Percentiles rank a stretch among this genome's conserved stretches.
Evolutionary conservation across 2,113 vertebrate species (phyloP).

Genomic region (Camelus bactrianus): DNA sequence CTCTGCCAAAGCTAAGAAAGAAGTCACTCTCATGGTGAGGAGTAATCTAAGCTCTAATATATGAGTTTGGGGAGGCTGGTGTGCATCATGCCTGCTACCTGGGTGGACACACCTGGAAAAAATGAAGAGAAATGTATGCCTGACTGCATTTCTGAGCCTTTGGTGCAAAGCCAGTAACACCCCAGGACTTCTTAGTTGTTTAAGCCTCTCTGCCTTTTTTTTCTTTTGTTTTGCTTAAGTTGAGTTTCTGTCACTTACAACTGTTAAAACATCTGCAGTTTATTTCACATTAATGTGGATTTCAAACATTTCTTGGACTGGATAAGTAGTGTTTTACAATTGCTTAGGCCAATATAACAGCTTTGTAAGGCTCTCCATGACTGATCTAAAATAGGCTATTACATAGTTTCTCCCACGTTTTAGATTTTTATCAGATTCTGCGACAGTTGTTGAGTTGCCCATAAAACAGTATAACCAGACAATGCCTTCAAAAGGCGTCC

Average conservation of each 20-base stretch:
- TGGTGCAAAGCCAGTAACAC: neutral
- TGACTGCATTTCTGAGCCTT: neutral
- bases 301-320: neutral
- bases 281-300: conserved; percentile 15
- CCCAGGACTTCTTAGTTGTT: neutral
- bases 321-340: neutral
- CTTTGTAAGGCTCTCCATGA: neutral
- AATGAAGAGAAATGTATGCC: neutral
- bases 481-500: conserved; percentile 66
- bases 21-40: neutral
- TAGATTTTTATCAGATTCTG: conserved; percentile 30
- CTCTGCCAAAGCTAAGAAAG: neutral
- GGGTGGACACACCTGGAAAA: too few species aligned
- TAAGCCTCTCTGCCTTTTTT: neutral
- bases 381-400: neutral
- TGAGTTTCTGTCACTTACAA: neutral
- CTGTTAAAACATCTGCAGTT: neutral
- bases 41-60: neutral
- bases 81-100: neutral
- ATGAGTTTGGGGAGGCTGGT: too few species aligned
- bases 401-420: neutral
- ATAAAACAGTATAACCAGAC: conserved; percentile 67
- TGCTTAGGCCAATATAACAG: neutral
- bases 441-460: conserved; percentile 37
- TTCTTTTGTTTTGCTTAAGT: neutral